Conservation (phyloP, 2,113 vertebrate genomes). For the Mus spicilegus region DNA sequence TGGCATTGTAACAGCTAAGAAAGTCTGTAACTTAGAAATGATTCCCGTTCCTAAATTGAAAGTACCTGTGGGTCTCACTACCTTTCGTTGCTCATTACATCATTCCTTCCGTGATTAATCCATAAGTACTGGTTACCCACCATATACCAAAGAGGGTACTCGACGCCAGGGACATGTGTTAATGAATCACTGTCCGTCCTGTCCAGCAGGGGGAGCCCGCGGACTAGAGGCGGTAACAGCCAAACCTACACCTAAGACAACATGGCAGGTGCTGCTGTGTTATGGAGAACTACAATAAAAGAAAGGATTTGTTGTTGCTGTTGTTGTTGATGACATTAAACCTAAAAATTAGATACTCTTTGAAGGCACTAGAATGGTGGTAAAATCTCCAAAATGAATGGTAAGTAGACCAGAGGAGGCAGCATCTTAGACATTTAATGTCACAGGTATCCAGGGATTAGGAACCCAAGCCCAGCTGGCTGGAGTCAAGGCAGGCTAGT, state of each 20-base stretch:
- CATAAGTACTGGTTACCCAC: neutral
- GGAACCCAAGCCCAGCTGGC: neutral
- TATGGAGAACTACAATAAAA: neutral
- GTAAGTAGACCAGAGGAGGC: neutral
- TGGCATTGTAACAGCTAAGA: neutral
- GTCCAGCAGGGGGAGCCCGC: slow-evolving; percentile 69
- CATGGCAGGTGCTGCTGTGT: neutral
- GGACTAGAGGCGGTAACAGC: neutral
- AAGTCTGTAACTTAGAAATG: neutral
- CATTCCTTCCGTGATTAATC: neutral
- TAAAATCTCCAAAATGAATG: neutral
- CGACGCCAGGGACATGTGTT: neutral
- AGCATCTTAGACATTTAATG: neutral
- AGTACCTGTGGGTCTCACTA: neutral
- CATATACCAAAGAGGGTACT: neutral
- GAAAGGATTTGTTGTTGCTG: neutral
- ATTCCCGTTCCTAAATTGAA: slow-evolving; percentile 27
- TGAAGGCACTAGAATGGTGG: neutral
- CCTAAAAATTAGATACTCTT: neutral
- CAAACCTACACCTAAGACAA: neutral
- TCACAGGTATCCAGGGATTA: neutral
- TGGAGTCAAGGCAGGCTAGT: neutral
- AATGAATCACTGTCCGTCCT: neutral
- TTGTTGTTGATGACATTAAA: neutral
- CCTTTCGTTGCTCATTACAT: neutral